Evolutionary conservation across 1,140 invertebrate species (phyloP), one percentile per base, ranked within the genome.

Genomic region (Aphaenogaster floridana): DNA sequence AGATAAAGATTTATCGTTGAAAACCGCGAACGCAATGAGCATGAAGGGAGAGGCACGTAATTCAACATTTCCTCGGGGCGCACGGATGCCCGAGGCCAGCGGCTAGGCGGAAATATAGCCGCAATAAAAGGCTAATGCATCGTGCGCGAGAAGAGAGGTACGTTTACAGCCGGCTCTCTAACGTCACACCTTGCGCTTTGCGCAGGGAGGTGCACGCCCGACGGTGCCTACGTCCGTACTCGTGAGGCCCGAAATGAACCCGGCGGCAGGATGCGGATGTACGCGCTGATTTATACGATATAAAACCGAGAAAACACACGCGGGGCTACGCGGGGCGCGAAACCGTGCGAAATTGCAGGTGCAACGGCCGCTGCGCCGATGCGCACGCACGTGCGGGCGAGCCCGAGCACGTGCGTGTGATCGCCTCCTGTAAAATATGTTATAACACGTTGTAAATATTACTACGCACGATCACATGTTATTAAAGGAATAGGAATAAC

Each of bases 51-150:
- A 57, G 52, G 28, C 21, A 17, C 28, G 68, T 45, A 57, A 54
- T 39, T 72, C 39, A 83, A 83, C 36, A 54, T 57, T 83, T 72
- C 50, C 45, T 48, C 68, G 21, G 52, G 52, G 66, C 52, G 66
- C 52, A 39, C 69, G 34, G 42, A 63, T 63, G 69, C 69, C 34
- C 54, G 54, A 61, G 42, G 80, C 28, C 69, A 50, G 45, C 21
- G 66, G 39, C 54, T n/a, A 50, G 36, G 48, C 63, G 74, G 76
- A 85, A 88, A 88, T 77, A 69, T 88, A 85, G 45, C 86, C 72
- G 57, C 54, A 57, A 69, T 86, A 88, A 86, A 88, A 72, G 74
- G 54, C 71, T 86, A 88, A 88, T 86, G 74, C 72, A 72, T 79
- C 72, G 80, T 45, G 61, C 34, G 69, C 45, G 48, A 57, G 28